Percentiles rank a stretch among this genome's conserved stretches.
Evolutionary conservation across 2,888 invertebrate genomes (phyloP).

Genomic region (Scaptomyza caliginosa): DNA sequence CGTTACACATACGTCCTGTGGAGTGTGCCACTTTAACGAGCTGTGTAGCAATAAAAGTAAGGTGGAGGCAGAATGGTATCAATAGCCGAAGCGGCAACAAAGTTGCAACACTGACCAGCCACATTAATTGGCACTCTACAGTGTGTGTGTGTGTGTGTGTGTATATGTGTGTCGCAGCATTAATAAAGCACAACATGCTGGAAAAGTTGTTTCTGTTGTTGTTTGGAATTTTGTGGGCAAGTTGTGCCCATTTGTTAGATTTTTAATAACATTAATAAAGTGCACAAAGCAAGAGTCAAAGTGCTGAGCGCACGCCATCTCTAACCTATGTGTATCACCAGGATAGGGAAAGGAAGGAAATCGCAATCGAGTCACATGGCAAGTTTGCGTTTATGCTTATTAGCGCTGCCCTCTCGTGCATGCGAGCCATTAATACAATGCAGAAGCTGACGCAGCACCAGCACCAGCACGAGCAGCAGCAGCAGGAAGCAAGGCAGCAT

Average conservation of each 20-base stretch:
- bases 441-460: constrained; percentile 33
- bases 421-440: constrained; percentile 72
- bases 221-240: constrained; percentile 14
- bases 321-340: constrained; percentile 11
- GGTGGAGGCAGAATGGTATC: constrained; percentile 3
- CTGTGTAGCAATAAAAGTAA: constrained; percentile 11
- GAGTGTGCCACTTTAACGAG: constrained; percentile 6
- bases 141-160: constrained; percentile 1
- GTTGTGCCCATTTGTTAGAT: constrained; percentile 73
- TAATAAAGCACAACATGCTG: constrained; percentile 46
- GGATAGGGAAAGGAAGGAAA: constrained; percentile 38
- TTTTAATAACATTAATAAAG: constrained; percentile 80
- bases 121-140: constrained; percentile 48
- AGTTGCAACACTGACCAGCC: constrained; percentile 43
- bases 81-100: constrained; percentile 48
- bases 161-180: constrained; percentile 23
- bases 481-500: constrained; percentile 38
- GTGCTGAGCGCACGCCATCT: constrained; percentile 56
- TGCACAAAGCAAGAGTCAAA: constrained; percentile 75
- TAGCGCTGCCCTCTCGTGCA: constrained; percentile 68
- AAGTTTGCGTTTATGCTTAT: constrained; percentile 74
- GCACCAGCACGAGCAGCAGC: neutral
- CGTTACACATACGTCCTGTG: constrained; percentile 41
- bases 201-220: neutral
- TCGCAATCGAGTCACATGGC: constrained; percentile 59